A percentile compares a stretch with the other conserved stretches of the same genome.
These are phyloP conservation scores for Mellilla xanthometata DNA, from an alignment of 2,888 invertebrate species.

Conservation along the genomic window DNA sequence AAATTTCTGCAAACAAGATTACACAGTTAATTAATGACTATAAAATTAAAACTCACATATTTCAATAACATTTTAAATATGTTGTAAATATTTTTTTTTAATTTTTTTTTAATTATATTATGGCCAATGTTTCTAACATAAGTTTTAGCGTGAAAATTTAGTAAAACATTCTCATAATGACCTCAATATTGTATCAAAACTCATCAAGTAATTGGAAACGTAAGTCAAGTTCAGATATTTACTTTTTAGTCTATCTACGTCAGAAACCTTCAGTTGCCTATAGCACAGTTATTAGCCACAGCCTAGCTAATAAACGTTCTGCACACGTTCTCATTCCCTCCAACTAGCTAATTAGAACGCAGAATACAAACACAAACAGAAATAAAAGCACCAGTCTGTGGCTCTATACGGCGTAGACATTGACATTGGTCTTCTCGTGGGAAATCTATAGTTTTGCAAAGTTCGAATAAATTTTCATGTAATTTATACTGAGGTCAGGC, in stretches of 20 bases:
- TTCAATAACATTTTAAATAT: no score
- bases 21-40: no score
- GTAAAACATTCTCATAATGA: no score
- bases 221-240: no score
- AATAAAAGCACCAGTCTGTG: slow-evolving; percentile 8
- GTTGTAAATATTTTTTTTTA: no score
- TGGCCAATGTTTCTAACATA: no score
- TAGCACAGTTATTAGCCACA: slow-evolving; percentile 1
- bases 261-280: not conserved
- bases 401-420: slow-evolving; percentile 16
- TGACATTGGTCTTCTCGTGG: slow-evolving; percentile 34
- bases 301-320: slow-evolving; percentile 1
- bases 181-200: no score
- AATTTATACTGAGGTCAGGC: slow-evolving; percentile 38
- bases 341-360: slow-evolving; percentile 4
- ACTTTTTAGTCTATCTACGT: not conserved
- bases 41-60: no score
- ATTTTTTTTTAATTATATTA: no score
- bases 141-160: no score
- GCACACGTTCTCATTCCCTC: not conserved
- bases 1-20: no score
- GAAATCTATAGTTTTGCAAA: slow-evolving; percentile 44
- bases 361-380: slow-evolving; percentile 6
- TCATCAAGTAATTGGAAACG: no score
- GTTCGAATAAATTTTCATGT: slow-evolving; percentile 43